Percentiles rank a stretch among this genome's conserved stretches.
phyloP scores from a whole-genome alignment of 1,140 invertebrate genomes.

The Listronotus bonariensis region DNA sequence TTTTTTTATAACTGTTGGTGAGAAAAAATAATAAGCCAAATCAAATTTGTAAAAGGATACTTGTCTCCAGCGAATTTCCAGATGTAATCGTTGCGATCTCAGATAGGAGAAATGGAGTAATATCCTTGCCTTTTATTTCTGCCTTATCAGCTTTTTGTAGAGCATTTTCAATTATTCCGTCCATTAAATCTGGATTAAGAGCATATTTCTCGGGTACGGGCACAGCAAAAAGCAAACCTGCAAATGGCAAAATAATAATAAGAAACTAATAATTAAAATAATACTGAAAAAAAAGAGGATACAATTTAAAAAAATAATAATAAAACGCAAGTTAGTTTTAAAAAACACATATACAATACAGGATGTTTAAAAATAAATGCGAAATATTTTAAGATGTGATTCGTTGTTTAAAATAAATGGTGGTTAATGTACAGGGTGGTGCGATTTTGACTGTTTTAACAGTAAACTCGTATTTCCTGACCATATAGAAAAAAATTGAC shows the following conservation, averaged over 20 bases:
- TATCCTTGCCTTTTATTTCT: slow-evolving; percentile 80
- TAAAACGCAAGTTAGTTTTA: too few species aligned
- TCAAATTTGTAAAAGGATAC: slow-evolving; percentile 60
- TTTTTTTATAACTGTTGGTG: too few species aligned
- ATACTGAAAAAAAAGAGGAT: not conserved
- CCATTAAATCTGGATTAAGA: slow-evolving; percentile 65
- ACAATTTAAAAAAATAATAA: not conserved
- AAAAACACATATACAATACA: too few species aligned
- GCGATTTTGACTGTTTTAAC: too few species aligned
- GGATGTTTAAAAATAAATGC: too few species aligned
- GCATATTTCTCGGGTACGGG: slow-evolving; percentile 80
- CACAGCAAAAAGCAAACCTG: slow-evolving; percentile 83
- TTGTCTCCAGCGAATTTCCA: slow-evolving; percentile 81
- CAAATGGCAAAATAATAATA: not conserved
- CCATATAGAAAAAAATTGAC: too few species aligned
- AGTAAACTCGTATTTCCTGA: too few species aligned
- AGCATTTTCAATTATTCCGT: slow-evolving; percentile 74
- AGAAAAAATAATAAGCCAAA: too few species aligned
- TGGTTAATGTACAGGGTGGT: too few species aligned
- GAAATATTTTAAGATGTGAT: too few species aligned
- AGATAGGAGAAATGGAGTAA: slow-evolving; percentile 90
- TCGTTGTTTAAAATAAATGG: too few species aligned
- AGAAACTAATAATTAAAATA: not conserved
- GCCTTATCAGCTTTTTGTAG: slow-evolving; percentile 66
- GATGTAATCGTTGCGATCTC: slow-evolving; percentile 76